Percentiles rank a stretch among this genome's conserved stretches.
These are phyloP conservation scores for Microctonus aethiopoides DNA, from an alignment of 2,888 invertebrate genomes.

Conservation along the genomic window DNA sequence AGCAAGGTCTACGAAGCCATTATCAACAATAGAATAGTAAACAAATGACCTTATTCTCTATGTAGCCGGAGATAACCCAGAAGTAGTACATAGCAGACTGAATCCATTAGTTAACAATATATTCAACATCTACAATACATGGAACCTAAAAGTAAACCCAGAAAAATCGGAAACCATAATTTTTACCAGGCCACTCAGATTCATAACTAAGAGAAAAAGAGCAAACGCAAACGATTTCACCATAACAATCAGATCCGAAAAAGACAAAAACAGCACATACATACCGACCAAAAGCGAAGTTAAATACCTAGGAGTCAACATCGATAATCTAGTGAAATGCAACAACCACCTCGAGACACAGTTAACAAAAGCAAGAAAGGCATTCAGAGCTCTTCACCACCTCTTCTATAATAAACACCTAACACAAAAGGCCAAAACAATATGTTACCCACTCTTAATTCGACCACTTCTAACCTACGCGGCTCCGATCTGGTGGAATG, in stretches of 20 bases:
- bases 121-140: constrained; percentile 25
- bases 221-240: background rate
- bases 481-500: too few relatives aligned
- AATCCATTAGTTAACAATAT: constrained; percentile 26
- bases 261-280: background rate
- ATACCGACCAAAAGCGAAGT: constrained; percentile 20
- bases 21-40: too few relatives aligned
- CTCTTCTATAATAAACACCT: background rate
- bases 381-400: background rate
- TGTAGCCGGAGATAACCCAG: background rate
- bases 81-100: background rate
- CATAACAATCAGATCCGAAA: background rate
- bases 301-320: constrained; percentile 32
- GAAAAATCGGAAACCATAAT: constrained; percentile 34
- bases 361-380: constrained; percentile 21
- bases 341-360: constrained; percentile 7
- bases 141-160: constrained; percentile 35
- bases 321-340: constrained; percentile 24
- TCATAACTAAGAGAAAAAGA: background rate
- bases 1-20: too few relatives aligned
- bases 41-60: constrained; percentile 34
- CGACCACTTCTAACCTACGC: too few relatives aligned
- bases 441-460: background rate
- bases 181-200: constrained; percentile 16
- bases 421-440: background rate